phyloP scores from a whole-genome alignment of 1,140 invertebrate species.

The Caligus rogercresseyi region DNA sequence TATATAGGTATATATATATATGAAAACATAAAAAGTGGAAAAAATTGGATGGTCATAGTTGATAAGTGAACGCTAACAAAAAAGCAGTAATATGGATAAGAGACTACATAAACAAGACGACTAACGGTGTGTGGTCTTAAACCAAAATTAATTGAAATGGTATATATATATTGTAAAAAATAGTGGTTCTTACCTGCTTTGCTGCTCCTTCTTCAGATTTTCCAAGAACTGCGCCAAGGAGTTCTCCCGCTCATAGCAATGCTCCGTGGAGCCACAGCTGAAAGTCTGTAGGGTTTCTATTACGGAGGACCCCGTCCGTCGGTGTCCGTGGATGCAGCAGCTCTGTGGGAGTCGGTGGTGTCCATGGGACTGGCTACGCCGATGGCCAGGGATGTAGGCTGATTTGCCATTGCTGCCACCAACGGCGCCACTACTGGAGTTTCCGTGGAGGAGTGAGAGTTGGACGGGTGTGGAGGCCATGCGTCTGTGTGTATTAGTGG shows the following conservation, averaged over 20 bases:
- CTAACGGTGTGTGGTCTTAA: too few relatives aligned
- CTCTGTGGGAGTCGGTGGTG: background rate
- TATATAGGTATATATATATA: too few relatives aligned
- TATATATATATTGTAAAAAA: too few relatives aligned
- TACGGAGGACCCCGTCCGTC: constrained; percentile 8
- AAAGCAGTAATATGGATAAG: too few relatives aligned
- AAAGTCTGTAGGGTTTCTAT: constrained; percentile 16
- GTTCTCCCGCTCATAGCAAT: background rate
- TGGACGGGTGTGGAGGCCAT: background rate
- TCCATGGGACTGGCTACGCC: background rate
- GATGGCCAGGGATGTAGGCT: background rate
- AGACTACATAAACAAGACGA: too few relatives aligned
- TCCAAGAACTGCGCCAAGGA: constrained; percentile 8
- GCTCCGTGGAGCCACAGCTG: background rate
- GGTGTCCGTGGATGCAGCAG: background rate
- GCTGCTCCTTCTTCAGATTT: constrained; percentile 14
- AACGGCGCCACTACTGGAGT: too few relatives aligned
- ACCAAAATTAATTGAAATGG: too few relatives aligned
- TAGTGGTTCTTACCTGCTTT: background rate
- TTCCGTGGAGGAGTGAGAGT: background rate
- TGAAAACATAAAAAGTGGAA: too few relatives aligned
- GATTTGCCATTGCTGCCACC: background rate
- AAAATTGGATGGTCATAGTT: too few relatives aligned
- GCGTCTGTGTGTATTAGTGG: background rate
- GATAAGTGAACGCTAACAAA: too few relatives aligned